Percentiles rank a stretch among this genome's conserved stretches.
Conservation (phyloP, 2,113 vertebrate species). For the Symphodus melops region DNA sequence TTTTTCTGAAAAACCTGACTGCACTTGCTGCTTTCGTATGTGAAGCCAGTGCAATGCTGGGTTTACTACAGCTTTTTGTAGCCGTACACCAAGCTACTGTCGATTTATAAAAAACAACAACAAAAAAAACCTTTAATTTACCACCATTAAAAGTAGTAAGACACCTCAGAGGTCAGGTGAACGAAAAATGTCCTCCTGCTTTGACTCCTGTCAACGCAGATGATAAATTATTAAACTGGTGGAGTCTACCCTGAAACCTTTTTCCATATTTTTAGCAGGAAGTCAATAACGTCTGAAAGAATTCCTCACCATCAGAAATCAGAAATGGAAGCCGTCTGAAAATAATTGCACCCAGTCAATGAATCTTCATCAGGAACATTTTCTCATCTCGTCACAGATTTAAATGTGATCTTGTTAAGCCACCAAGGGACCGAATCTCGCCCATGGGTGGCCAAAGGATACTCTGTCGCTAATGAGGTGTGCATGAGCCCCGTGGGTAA, state of each 20-base stretch:
- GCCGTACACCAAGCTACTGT: too few species aligned
- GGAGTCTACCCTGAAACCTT: background rate
- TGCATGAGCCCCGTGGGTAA: slow-evolving; percentile 63
- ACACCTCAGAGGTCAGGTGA: background rate
- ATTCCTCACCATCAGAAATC: slow-evolving; percentile 43
- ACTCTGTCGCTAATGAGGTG: slow-evolving; percentile 79
- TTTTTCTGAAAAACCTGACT: too few species aligned
- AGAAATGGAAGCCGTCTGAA: slow-evolving; percentile 55
- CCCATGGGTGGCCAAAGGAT: slow-evolving; percentile 76
- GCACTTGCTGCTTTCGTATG: too few species aligned
- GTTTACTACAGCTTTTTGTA: too few species aligned
- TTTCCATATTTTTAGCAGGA: slow-evolving; percentile 9
- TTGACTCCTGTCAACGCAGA: background rate
- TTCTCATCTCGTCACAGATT: slow-evolving; percentile 49
- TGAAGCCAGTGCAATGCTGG: too few species aligned
- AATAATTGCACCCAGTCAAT: slow-evolving; percentile 64
- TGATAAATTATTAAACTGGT: background rate
- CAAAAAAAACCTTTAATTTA: too few species aligned
- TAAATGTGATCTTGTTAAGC: slow-evolving; percentile 77
- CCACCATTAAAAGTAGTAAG: background rate
- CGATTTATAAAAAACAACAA: too few species aligned
- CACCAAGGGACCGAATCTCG: slow-evolving; percentile 62
- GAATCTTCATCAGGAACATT: slow-evolving; percentile 59
- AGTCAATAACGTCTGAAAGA: slow-evolving; percentile 18
- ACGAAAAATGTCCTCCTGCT: background rate